These are phyloP conservation scores for Lepidocyrtinus sp. DNA, from an alignment of 2,888 invertebrate species.

Conservation along the genomic window DNA sequence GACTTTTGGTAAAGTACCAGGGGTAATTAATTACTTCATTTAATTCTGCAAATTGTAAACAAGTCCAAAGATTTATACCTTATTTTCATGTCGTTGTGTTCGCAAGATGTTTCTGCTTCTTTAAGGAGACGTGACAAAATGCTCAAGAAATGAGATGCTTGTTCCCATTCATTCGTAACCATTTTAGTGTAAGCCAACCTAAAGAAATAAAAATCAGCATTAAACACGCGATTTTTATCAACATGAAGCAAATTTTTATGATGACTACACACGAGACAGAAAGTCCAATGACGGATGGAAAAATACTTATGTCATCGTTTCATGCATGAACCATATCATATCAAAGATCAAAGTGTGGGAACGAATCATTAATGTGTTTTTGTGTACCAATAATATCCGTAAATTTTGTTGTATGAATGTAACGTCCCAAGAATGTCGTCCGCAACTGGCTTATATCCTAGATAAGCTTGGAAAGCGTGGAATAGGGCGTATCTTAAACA, in stretches of 20 bases:
- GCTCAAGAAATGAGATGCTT: constrained; percentile 44
- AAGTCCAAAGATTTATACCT: constrained; percentile 29
- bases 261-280: no score
- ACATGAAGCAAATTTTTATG: no score
- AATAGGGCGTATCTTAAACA: constrained; percentile 54
- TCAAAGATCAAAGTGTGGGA: no score
- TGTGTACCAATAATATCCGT: constrained; percentile 64
- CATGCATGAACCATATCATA: no score
- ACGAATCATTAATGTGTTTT: no score
- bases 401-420: constrained; percentile 53
- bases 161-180: constrained; percentile 61
- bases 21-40: no score
- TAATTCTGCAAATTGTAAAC: background rate
- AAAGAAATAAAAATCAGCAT: no score
- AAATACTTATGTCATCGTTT: no score
- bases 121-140: constrained; percentile 19
- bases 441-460: constrained; percentile 56
- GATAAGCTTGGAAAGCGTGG: constrained; percentile 47
- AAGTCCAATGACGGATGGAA: no score
- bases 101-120: constrained; percentile 47
- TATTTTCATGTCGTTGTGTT: constrained; percentile 62
- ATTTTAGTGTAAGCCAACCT: constrained; percentile 56
- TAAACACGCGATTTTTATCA: no score
- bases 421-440: constrained; percentile 54
- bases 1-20: no score